phyloP scores from a whole-genome alignment of 37 sponge, comb jelly and placozoan species.

The Cliona cf. orientalis region DNA sequence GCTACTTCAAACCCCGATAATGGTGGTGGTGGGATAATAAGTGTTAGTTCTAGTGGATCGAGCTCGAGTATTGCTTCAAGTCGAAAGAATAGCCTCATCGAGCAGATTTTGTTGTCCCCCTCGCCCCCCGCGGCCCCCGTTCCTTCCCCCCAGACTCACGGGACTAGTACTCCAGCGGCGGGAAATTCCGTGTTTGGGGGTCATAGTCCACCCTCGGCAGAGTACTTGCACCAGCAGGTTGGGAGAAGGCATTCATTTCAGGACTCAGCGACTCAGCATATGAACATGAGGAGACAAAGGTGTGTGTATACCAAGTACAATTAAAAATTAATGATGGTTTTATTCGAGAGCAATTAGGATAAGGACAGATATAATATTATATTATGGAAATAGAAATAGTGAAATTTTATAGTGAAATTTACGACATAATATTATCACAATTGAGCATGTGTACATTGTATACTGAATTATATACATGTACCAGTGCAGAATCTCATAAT shows the following conservation, averaged over 20 bases:
- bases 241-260: constrained; percentile 11
- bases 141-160: constrained; percentile 19
- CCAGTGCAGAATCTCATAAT: too few relatives aligned
- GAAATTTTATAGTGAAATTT: too few relatives aligned
- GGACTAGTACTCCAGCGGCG: too few relatives aligned
- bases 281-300: not conserved
- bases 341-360: too few relatives aligned
- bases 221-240: not conserved
- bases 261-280: not conserved
- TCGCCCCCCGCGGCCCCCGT: constrained; percentile 30
- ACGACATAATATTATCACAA: too few relatives aligned
- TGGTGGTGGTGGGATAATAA: too few relatives aligned
- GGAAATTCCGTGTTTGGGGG: not conserved
- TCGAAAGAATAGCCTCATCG: constrained; percentile 38
- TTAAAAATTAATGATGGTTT: too few relatives aligned
- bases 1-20: too few relatives aligned
- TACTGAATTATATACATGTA: not conserved
- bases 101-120: constrained; percentile 34
- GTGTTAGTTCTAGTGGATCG: not conserved
- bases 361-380: too few relatives aligned
- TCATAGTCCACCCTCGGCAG: not conserved
- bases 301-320: too few relatives aligned
- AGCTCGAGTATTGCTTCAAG: not conserved
- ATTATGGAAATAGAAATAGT: too few relatives aligned
- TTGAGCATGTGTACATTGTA: not conserved